Evolutionary conservation across 1,140 invertebrate genomes (phyloP), one percentile per base, ranked within the genome.

Genomic region (Samia ricini): DNA sequence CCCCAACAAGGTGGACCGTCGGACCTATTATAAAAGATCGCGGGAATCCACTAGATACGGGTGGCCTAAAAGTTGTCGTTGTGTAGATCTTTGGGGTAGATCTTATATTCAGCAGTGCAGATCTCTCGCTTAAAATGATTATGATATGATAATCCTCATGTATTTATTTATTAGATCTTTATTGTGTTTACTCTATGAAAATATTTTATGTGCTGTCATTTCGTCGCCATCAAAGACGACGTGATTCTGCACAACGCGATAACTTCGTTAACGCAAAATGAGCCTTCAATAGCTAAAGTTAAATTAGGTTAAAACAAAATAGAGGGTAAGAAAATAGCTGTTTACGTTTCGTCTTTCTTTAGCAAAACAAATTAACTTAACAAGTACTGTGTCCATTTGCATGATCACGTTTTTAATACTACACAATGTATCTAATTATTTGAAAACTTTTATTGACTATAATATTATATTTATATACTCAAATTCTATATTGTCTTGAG

Each of bases 261-360:
- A 81, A 78, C 73, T 81, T 77, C 69, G 77, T 78, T 76, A 78
- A 76, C 71, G 69, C 68, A 66, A 72, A 77, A 80, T 76, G 77
- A 74, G 72, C 77, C 72, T 79, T 66, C 74, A 72, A 80, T 80
- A 74, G 76, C 74, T 69, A 75, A 83, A 83, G 80, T 80, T 83
- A 77, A 80, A 79, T 83, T 80, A 76, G 74, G 76, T 69, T 76
- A 72, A 76, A 74, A 76, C 72, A 71, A 76, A 83, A 77, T 75
- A 60, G 68, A 56, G 56, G 63, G 65, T 67, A 69, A 64, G 64
- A 71, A 76, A 72, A 76, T 79, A 69, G 71, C 68, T 67, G 69
- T 72, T 73, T 70, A 71, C 69, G 60, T 66, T 62, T 59, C 50
- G 36, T 58, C 56, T 26, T 62, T 67, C 63, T 63, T 63, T 61